Conservation (phyloP, 53 echinoderm and acorn worm genomes). For the Apostichopus leukothele region DNA sequence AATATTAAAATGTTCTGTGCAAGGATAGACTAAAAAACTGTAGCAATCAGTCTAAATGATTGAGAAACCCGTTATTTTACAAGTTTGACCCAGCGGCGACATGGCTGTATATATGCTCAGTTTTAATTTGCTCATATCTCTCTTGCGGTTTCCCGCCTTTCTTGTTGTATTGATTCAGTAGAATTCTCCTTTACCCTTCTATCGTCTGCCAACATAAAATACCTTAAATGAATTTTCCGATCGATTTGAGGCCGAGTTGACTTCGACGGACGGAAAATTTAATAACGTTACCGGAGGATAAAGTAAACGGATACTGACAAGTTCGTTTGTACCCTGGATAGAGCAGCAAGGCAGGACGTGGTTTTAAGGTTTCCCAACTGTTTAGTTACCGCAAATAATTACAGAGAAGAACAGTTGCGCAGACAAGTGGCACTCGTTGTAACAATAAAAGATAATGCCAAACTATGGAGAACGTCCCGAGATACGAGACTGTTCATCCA, state of each 20-base stretch:
- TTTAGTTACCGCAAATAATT: neutral
- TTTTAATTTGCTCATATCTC: neutral
- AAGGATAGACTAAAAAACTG: neutral
- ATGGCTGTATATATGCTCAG: neutral
- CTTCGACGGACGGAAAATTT: slow-evolving; percentile 43
- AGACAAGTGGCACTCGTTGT: neutral
- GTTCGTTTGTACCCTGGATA: slow-evolving; percentile 31
- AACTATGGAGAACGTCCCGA: neutral
- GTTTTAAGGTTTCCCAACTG: neutral
- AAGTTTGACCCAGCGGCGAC: neutral
- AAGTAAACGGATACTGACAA: slow-evolving; percentile 43
- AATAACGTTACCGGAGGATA: slow-evolving; percentile 46
- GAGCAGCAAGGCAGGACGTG: neutral
- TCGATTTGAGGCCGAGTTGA: slow-evolving; percentile 42
- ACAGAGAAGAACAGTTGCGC: neutral
- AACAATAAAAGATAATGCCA: slow-evolving; percentile 3
- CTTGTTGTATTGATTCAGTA: slow-evolving; percentile 18
- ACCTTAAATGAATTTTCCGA: slow-evolving; percentile 40
- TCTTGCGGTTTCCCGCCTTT: slow-evolving; percentile 1
- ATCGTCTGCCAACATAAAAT: slow-evolving; percentile 44
- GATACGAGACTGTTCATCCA: neutral
- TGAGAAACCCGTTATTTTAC: neutral
- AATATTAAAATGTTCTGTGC: too few relatives aligned
- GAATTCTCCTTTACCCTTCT: slow-evolving; percentile 28
- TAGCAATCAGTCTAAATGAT: neutral